Percentiles rank a stretch among this genome's conserved stretches.
These are phyloP conservation scores for Nematolebias whitei DNA, from an alignment of 2,113 vertebrate genomes.

Conservation along the genomic window DNA sequence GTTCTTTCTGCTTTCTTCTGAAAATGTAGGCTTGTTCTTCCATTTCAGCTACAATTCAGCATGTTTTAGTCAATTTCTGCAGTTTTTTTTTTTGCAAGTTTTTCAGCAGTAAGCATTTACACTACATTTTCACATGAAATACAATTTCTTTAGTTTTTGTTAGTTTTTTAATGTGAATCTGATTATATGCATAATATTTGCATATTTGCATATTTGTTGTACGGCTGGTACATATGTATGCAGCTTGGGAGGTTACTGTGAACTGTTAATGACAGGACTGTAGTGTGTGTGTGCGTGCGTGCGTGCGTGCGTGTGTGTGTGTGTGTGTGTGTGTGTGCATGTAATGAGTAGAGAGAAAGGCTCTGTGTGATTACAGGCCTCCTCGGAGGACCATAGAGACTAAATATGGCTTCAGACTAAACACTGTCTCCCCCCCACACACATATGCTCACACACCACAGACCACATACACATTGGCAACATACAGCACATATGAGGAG, in stretches of 20 bases:
- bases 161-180: no score
- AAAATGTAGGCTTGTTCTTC: no score
- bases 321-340: constrained; percentile 64
- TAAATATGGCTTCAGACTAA: constrained; percentile 81
- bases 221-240: constrained; percentile 24
- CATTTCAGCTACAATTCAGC: no score
- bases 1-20: no score
- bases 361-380: constrained; percentile 81
- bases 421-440: constrained; percentile 54
- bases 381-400: constrained; percentile 70
- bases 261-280: constrained; percentile 80
- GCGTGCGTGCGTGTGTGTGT: constrained; percentile 58
- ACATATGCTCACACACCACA: constrained; percentile 54
- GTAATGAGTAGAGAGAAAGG: constrained; percentile 82
- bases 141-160: no score
- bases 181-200: not conserved
- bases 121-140: no score
- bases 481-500: constrained; percentile 62
- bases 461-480: constrained; percentile 69
- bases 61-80: no score
- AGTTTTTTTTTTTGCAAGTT: no score
- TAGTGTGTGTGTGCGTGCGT: constrained; percentile 60
- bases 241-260: constrained; percentile 81
- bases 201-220: not conserved
- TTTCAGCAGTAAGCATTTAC: no score